Conservation (phyloP, 92 coral and sea anemone genomes). For the Zoanthus solanderi region DNA sequence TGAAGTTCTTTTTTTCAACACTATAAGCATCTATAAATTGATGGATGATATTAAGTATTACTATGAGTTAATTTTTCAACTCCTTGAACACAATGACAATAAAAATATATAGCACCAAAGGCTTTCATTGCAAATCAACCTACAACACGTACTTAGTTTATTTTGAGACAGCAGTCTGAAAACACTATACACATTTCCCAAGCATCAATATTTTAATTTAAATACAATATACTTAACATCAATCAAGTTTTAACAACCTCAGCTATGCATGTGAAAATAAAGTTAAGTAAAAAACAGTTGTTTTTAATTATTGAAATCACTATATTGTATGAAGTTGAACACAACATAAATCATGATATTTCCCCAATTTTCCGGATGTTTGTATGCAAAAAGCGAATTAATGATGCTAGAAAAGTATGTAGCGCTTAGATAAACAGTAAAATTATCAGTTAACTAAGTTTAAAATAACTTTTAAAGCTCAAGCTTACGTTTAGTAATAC, state of each 20-base stretch:
- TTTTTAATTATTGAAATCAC: constrained; percentile 8
- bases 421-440: too few species aligned
- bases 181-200: constrained; percentile 17
- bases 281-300: constrained; percentile 13
- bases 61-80: constrained; percentile 8
- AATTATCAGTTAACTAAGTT: too few species aligned
- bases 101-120: constrained; percentile 2
- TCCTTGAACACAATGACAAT: neutral
- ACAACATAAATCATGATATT: constrained; percentile 17
- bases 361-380: neutral
- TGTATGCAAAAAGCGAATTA: neutral
- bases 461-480: too few species aligned
- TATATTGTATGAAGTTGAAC: constrained; percentile 18
- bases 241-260: constrained; percentile 26
- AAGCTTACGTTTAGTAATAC: neutral
- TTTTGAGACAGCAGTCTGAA: constrained; percentile 20
- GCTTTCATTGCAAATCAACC: constrained; percentile 4
- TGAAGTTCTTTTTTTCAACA: too few species aligned
- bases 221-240: constrained; percentile 16
- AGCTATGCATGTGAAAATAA: constrained; percentile 19
- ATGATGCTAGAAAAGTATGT: neutral
- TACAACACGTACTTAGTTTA: neutral
- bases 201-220: too few species aligned
- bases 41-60: neutral
- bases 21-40: neutral